phyloP scores from a whole-genome alignment of 2,888 invertebrate genomes.

The Poecilus cupreus region DNA sequence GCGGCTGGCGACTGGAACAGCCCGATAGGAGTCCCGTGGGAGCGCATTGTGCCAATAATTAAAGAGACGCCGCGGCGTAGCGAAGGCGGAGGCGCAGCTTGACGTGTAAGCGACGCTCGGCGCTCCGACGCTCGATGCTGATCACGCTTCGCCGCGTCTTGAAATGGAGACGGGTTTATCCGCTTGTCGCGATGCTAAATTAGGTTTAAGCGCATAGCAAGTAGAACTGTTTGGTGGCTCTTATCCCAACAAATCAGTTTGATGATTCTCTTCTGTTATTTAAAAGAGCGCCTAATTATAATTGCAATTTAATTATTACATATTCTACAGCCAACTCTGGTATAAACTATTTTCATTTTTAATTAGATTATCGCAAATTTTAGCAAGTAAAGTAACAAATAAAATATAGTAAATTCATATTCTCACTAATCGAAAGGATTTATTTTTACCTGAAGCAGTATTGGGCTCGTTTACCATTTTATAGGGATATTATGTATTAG shows the following conservation, averaged over 20 bases:
- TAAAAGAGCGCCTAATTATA: too few relatives aligned
- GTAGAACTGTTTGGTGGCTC: neutral
- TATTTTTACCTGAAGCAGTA: too few relatives aligned
- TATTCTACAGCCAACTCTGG: too few relatives aligned
- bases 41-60: constrained; percentile 57
- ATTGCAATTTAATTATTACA: too few relatives aligned
- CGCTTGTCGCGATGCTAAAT: constrained; percentile 33
- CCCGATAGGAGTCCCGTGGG: constrained; percentile 70
- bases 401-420: too few relatives aligned
- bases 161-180: constrained; percentile 24
- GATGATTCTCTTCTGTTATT: too few relatives aligned
- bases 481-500: too few relatives aligned
- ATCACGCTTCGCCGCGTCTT: neutral
- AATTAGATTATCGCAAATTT: too few relatives aligned
- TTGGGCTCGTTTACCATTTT: too few relatives aligned
- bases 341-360: too few relatives aligned
- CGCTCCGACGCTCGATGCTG: neutral
- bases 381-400: too few relatives aligned
- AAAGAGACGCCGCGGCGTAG: constrained; percentile 32
- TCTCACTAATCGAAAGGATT: too few relatives aligned
- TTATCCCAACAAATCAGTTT: neutral
- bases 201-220: constrained; percentile 24
- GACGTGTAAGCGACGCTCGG: constrained; percentile 23
- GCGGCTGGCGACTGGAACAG: constrained; percentile 69
- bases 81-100: neutral